Conservation (phyloP, 2,888 invertebrate genomes). For the Andrena camellia region DNA sequence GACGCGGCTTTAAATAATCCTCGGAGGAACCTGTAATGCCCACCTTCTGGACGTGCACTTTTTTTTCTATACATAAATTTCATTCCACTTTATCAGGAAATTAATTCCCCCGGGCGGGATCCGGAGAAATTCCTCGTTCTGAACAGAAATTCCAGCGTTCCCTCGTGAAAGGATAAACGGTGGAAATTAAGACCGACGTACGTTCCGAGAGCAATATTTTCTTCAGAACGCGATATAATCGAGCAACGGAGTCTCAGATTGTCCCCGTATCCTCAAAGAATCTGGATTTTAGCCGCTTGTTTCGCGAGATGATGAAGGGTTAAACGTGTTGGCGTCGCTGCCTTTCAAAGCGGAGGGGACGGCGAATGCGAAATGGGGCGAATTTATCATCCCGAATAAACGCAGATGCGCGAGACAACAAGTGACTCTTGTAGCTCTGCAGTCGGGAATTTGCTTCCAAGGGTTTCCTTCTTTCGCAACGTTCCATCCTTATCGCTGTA, state of each 20-base stretch:
- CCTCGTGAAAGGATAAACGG: background rate
- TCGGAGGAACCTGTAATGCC: background rate
- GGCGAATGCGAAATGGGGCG: slow-evolving; percentile 33
- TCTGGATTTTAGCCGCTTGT: slow-evolving; percentile 10
- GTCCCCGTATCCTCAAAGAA: background rate
- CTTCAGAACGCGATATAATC: too few relatives aligned
- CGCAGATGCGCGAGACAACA: slow-evolving; percentile 46
- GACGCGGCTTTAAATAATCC: background rate
- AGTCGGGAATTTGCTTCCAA: slow-evolving; percentile 14
- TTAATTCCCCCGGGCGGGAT: background rate
- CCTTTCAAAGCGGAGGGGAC: slow-evolving; percentile 25
- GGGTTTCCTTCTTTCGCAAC: background rate
- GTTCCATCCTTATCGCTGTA: background rate
- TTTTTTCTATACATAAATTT: slow-evolving; percentile 7
- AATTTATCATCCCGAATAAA: slow-evolving; percentile 63
- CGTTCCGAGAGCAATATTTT: too few relatives aligned
- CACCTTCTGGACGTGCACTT: too few relatives aligned
- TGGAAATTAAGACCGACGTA: background rate
- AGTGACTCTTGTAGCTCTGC: slow-evolving; percentile 36
- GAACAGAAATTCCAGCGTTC: background rate
- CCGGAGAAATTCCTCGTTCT: slow-evolving; percentile 7
- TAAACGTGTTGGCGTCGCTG: background rate
- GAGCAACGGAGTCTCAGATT: background rate
- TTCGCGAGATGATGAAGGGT: slow-evolving; percentile 21
- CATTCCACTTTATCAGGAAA: background rate